Evolutionary conservation across 1,140 invertebrate species (phyloP), one percentile per base, ranked within the genome.

Genomic region (Anoplophora glabripennis): DNA sequence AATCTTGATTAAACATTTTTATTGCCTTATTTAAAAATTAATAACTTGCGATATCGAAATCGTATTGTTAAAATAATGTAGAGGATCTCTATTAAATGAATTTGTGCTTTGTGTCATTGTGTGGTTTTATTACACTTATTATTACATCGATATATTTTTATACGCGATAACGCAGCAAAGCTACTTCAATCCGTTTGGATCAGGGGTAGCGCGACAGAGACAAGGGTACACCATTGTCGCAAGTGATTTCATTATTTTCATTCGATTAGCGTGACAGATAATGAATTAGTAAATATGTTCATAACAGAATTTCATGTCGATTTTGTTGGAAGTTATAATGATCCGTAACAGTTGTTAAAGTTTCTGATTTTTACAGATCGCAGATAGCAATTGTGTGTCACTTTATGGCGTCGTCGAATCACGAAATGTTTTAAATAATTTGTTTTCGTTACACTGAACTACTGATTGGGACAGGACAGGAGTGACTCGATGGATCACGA

Each of bases 261-360:
- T 15, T 45, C 36, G 65, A 66, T 66, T 64, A 41, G 60, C 65
- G 65, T 66, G 65, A 64, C 61, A 58, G 65, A 66, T 66, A 64
- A 61, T 66, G 44, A 59, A 63, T 66, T 59, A 64, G 57, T 66
- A 37, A 66, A 48, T 34, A 38, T 47, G 15, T 56, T 53, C 61
- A 37, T 66, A 61, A 64, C 61, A 61, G 17, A 63, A 57, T 57
- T 61, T 62, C 53, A 58, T 64, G 65, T 61, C 44, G 37, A 54
- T 57, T 42, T 45, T 52, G 53, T 44, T 53, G 57, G 49, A 59
- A 58, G 61, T 59, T 44, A 51, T 55, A 66, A 59, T 66, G 59
- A 63, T 51, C 52, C 35, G 51, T 58, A 59, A 59, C 49, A 59
- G 57, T 59, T 59, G 65, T 64, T 45, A 14, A 55, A 57, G 42